Evolutionary conservation across 2,797 vertebrate species (phyloP).

Genomic region (Myotis planiceps): DNA sequence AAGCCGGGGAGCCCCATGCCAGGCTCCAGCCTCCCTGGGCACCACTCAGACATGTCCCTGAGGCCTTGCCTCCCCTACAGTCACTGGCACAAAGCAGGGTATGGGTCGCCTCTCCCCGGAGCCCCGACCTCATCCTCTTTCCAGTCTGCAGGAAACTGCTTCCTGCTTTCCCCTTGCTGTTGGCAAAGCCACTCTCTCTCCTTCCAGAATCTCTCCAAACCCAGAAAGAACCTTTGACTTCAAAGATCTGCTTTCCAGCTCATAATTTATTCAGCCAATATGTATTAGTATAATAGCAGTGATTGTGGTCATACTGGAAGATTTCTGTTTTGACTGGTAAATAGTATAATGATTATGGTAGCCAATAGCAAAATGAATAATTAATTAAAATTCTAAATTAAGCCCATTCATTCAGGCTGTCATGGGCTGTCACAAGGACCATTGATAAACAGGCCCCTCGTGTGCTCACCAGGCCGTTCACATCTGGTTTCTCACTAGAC

Average conservation of each 20-base stretch:
- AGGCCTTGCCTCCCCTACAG: background rate
- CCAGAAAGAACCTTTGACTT: background rate
- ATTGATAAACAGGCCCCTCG: background rate
- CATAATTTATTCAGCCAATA: background rate
- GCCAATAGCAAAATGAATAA: constrained; percentile 3
- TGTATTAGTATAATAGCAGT: background rate
- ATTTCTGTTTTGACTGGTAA: background rate
- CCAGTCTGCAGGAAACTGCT: background rate
- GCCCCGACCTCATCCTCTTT: background rate
- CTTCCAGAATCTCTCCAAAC: background rate
- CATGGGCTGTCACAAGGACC: background rate
- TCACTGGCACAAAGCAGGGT: fast-evolving
- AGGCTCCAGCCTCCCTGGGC: background rate
- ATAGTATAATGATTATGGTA: background rate
- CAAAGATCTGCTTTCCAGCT: background rate
- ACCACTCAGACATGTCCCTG: background rate
- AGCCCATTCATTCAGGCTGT: constrained; percentile 19
- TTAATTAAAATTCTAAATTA: constrained; percentile 62
- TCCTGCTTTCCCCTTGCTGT: background rate
- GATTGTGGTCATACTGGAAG: background rate
- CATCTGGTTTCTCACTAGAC: background rate
- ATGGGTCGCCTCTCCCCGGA: background rate
- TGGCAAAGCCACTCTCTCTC: background rate
- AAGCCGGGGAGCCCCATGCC: background rate
- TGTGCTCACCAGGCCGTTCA: background rate